Evolutionary conservation across 2,888 invertebrate species (phyloP).

Genomic region (Venusia cambrica): DNA sequence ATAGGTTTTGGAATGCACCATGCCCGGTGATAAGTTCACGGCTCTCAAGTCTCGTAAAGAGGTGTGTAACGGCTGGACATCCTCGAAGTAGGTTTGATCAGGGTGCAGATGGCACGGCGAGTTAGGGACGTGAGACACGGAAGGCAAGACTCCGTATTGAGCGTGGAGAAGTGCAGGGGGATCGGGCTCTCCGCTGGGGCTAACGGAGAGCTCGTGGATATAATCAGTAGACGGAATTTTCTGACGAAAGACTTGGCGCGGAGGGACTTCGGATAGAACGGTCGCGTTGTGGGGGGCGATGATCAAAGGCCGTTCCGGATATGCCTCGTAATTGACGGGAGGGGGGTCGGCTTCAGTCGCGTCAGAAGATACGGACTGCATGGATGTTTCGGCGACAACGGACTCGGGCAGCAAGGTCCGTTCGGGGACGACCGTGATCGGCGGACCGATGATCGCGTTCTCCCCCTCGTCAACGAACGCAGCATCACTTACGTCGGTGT

Average conservation of each 20-base stretch:
- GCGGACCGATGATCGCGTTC: slow-evolving; percentile 49
- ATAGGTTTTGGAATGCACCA: slow-evolving; percentile 71
- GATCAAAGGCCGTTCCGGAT: slow-evolving; percentile 43
- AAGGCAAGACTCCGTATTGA: slow-evolving; percentile 66
- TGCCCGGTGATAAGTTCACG: slow-evolving; percentile 50
- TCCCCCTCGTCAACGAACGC: slow-evolving; percentile 47
- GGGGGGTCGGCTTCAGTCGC: slow-evolving; percentile 72
- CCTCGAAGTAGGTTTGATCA: slow-evolving; percentile 53
- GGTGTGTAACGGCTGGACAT: slow-evolving; percentile 46
- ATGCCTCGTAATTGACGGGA: slow-evolving; percentile 69
- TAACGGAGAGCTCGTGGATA: slow-evolving; percentile 57
- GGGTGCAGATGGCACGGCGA: slow-evolving; percentile 73
- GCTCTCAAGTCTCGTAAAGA: slow-evolving; percentile 62
- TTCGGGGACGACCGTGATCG: slow-evolving; percentile 65
- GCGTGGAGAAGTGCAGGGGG: slow-evolving; percentile 69
- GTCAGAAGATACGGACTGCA: slow-evolving; percentile 68
- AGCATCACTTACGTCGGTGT: slow-evolving; percentile 66
- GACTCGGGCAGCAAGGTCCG: slow-evolving; percentile 64
- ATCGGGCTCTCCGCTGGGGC: slow-evolving; percentile 59
- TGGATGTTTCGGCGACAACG: slow-evolving; percentile 67
- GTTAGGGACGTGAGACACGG: slow-evolving; percentile 71
- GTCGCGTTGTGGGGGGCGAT: slow-evolving; percentile 41
- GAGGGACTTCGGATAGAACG: slow-evolving; percentile 62
- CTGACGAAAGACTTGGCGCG: slow-evolving; percentile 58
- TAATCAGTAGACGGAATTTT: slow-evolving; percentile 46